Percentiles rank a stretch among this genome's conserved stretches.
Conservation (phyloP, 2,888 invertebrate species). For the Auanema freiburgensis region DNA sequence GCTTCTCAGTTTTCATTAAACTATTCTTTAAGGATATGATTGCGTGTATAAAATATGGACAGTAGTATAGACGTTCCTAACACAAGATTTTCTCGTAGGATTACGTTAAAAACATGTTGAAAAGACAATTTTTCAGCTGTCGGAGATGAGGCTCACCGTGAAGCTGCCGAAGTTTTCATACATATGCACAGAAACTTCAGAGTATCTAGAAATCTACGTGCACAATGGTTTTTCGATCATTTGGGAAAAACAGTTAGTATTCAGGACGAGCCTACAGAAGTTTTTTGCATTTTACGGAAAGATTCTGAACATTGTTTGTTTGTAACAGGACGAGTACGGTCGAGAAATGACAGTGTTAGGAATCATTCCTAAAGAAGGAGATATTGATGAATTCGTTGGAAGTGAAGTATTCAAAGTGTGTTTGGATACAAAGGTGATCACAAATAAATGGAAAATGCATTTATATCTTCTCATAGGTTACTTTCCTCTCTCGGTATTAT, state of each 20-base stretch:
- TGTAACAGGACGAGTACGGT: conserved; percentile 18
- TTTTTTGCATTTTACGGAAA: background rate
- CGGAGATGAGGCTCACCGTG: conserved; percentile 16
- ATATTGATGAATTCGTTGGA: conserved; percentile 23
- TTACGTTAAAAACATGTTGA: too few relatives aligned
- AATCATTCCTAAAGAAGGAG: conserved; percentile 32
- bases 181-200: conserved; percentile 68
- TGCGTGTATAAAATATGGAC: too few relatives aligned
- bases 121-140: background rate
- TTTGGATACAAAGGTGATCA: conserved; percentile 31
- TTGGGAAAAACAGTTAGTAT: conserved; percentile 34
- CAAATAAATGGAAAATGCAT: conserved; percentile 3
- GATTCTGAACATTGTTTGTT: background rate
- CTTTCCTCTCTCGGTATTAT: conserved; percentile 76
- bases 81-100: too few relatives aligned
- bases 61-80: too few relatives aligned
- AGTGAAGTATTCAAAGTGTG: conserved; percentile 39
- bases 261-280: conserved; percentile 14
- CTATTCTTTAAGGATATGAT: too few relatives aligned
- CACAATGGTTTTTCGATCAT: conserved; percentile 76
- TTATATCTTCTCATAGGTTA: conserved; percentile 73
- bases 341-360: conserved; percentile 43
- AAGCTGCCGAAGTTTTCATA: conserved; percentile 54
- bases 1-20: too few relatives aligned
- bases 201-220: conserved; percentile 76